Conservation (phyloP, 2,797 vertebrate species). For the Phrynocephalus guinanensis region DNA sequence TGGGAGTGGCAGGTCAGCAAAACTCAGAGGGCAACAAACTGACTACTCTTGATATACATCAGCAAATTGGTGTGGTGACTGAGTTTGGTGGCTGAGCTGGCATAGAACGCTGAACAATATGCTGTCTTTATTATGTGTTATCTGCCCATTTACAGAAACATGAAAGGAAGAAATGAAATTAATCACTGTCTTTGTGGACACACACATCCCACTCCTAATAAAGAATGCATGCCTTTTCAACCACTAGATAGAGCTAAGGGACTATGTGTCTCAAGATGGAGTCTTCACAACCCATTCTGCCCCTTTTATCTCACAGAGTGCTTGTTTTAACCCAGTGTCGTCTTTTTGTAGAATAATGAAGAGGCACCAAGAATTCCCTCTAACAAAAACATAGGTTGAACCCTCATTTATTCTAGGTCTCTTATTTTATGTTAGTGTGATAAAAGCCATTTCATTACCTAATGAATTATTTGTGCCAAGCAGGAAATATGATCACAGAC, state of each 20-base stretch:
- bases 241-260: constrained; percentile 67
- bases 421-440: constrained; percentile 9
- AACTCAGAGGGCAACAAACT: not conserved
- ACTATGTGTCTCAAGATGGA: accelerated
- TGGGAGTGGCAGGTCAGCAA: not conserved
- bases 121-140: not conserved
- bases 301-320: constrained; percentile 7
- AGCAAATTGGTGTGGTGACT: not conserved
- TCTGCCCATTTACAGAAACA: not conserved
- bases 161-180: not conserved
- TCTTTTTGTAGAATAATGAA: not conserved
- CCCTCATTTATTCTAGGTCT: not conserved
- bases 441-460: constrained; percentile 25
- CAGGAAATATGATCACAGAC: not conserved
- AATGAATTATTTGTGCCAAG: constrained; percentile 39
- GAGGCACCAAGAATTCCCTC: not conserved
- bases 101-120: not conserved
- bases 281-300: accelerated
- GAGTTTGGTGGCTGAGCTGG: not conserved
- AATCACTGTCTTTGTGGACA: not conserved
- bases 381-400: constrained; percentile 20
- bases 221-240: constrained; percentile 9
- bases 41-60: not conserved
- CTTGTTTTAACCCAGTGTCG: not conserved
- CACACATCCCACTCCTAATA: not conserved